A percentile compares a stretch with the other conserved stretches of the same genome.
Evolutionary conservation across 2,888 invertebrate species (phyloP).

Genomic region (Papilio demoleus): DNA sequence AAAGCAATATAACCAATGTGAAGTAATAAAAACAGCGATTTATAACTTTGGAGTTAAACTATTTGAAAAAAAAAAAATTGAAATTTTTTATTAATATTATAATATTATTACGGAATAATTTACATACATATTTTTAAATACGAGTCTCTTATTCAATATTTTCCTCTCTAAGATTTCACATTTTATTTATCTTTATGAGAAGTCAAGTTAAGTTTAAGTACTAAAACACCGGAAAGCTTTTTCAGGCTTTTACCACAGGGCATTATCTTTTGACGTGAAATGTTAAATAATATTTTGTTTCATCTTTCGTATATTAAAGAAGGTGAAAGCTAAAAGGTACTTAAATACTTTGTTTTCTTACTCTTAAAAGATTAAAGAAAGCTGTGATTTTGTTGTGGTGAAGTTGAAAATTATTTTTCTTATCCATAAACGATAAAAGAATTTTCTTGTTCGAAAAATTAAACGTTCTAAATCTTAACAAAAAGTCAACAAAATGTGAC

Average conservation of each 20-base stretch:
- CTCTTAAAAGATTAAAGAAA: conserved; percentile 40
- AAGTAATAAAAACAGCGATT: not conserved
- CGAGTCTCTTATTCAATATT: not conserved
- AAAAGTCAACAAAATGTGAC: too few relatives aligned
- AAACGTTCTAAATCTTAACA: too few relatives aligned
- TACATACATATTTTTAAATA: too few relatives aligned
- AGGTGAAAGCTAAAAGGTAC: conserved; percentile 41
- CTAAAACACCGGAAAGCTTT: conserved; percentile 83
- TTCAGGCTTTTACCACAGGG: conserved; percentile 81
- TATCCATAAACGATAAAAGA: not conserved
- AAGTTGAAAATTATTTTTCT: conserved; percentile 23
- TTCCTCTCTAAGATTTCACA: conserved; percentile 25
- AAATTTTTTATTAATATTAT: not conserved
- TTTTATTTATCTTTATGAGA: conserved; percentile 34
- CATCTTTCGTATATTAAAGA: conserved; percentile 54
- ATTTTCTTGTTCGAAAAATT: not conserved
- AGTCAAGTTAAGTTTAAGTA: conserved; percentile 53
- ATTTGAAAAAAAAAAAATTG: not conserved
- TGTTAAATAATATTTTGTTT: conserved; percentile 82
- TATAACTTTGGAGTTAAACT: not conserved
- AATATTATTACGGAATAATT: not conserved
- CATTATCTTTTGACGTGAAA: conserved; percentile 82
- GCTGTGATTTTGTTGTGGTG: conserved; percentile 14
- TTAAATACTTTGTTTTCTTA: conserved; percentile 25
- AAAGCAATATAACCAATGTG: too few relatives aligned